These are phyloP conservation scores for Bombus turneri DNA, from an alignment of 1,140 invertebrate genomes.

Conservation along the genomic window DNA sequence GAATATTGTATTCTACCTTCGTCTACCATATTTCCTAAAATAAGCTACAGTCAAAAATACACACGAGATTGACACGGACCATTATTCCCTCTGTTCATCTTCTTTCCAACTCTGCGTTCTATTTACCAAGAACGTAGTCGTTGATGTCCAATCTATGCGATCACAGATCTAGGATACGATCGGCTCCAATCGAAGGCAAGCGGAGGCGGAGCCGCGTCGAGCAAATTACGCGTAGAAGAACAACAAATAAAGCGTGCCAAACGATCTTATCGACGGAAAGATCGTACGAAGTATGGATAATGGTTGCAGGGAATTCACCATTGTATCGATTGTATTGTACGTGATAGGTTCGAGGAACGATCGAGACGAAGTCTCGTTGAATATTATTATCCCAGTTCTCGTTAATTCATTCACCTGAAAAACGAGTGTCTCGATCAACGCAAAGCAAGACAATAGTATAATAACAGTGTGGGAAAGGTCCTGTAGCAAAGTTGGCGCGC, in stretches of 20 bases:
- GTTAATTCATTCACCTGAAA: slow-evolving; percentile 36
- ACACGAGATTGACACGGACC: no score
- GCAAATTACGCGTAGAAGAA: not conserved
- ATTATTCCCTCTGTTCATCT: no score
- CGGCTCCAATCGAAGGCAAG: not conserved
- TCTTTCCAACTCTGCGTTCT: no score
- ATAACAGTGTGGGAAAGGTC: slow-evolving; percentile 61
- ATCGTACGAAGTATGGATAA: slow-evolving; percentile 14
- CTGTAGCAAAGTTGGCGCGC: slow-evolving; percentile 21
- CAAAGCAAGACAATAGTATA: slow-evolving; percentile 45
- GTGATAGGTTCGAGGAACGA: not conserved
- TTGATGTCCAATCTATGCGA: not conserved
- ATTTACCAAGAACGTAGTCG: no score
- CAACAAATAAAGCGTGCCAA: not conserved
- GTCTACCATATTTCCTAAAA: no score
- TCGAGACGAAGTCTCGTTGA: not conserved
- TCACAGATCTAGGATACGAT: not conserved
- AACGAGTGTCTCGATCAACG: slow-evolving; percentile 1
- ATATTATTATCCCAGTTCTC: slow-evolving; percentile 36
- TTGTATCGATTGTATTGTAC: not conserved
- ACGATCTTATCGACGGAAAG: slow-evolving; percentile 1
- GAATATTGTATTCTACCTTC: no score
- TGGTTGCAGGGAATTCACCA: not conserved
- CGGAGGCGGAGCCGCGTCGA: not conserved
- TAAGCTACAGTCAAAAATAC: no score